phyloP scores from a whole-genome alignment of 2,113 vertebrate genomes.

The Oenanthe oenanthe region DNA sequence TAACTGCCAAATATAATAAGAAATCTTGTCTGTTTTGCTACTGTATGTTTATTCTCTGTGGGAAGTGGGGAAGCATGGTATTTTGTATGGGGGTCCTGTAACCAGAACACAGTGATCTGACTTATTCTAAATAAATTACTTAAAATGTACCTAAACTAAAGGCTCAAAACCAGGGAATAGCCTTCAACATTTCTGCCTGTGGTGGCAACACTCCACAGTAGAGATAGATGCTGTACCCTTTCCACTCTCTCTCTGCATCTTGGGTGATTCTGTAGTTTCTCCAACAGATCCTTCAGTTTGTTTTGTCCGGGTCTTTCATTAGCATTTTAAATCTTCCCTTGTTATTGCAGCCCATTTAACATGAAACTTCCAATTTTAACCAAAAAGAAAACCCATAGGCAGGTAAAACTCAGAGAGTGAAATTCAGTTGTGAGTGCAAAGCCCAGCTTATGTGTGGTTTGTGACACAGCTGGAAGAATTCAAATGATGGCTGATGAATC shows the following conservation, averaged over 20 bases:
- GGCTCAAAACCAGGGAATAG: neutral
- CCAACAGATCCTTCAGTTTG: neutral
- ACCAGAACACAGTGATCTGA: neutral
- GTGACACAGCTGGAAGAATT: neutral
- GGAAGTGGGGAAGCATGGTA: neutral
- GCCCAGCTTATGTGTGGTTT: rapidly evolving
- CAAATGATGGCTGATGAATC: neutral
- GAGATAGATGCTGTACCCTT: neutral
- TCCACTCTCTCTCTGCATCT: neutral
- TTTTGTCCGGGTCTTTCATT: conserved; percentile 28
- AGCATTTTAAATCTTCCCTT: conserved; percentile 15
- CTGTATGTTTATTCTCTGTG: neutral
- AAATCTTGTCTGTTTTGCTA: neutral
- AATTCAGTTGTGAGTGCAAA: neutral
- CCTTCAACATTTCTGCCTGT: neutral
- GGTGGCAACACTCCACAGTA: neutral
- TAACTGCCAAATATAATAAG: conserved; percentile 28
- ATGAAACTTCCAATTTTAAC: neutral
- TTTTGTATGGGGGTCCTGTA: neutral
- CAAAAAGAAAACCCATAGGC: neutral
- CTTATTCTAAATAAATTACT: neutral
- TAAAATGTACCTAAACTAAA: neutral
- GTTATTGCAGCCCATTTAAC: neutral
- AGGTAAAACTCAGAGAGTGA: neutral
- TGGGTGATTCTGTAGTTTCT: neutral